phyloP scores from a whole-genome alignment of 1,140 invertebrate species.

The Caenorhabditis brenneri region DNA sequence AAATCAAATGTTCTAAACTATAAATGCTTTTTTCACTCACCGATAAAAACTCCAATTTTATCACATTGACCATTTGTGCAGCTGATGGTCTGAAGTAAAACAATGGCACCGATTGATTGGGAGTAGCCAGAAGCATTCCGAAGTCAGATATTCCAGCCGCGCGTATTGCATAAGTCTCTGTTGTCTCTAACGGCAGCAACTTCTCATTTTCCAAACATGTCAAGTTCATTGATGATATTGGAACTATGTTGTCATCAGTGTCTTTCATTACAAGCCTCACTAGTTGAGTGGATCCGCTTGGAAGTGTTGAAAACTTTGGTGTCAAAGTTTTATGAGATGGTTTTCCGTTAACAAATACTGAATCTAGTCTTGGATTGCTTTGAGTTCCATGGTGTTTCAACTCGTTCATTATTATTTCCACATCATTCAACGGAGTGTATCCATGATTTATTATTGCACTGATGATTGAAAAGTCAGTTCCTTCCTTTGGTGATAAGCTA shows the following conservation, averaged over 20 bases:
- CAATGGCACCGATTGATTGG: neutral
- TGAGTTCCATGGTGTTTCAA: neutral
- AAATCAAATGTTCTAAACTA: too few relatives aligned
- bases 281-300: neutral
- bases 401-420: conserved; percentile 28
- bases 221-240: conserved; percentile 1
- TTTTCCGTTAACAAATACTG: conserved; percentile 3
- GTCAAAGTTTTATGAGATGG: neutral
- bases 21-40: neutral
- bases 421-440: conserved; percentile 25
- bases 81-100: conserved; percentile 27
- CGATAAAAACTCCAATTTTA: conserved; percentile 18
- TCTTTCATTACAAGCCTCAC: neutral
- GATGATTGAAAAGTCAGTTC: conserved; percentile 14
- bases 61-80: conserved; percentile 44
- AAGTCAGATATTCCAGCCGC: conserved; percentile 9
- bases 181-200: neutral
- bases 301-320: neutral
- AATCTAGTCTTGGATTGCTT: neutral
- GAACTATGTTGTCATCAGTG: neutral
- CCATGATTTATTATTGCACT: conserved; percentile 45
- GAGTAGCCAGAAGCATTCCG: conserved; percentile 7
- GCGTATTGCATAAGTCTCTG: neutral
- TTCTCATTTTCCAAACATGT: conserved; percentile 15
- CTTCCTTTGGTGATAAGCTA: neutral